Conservation (phyloP, 2,113 vertebrate species). For the Phasianus colchicus region DNA sequence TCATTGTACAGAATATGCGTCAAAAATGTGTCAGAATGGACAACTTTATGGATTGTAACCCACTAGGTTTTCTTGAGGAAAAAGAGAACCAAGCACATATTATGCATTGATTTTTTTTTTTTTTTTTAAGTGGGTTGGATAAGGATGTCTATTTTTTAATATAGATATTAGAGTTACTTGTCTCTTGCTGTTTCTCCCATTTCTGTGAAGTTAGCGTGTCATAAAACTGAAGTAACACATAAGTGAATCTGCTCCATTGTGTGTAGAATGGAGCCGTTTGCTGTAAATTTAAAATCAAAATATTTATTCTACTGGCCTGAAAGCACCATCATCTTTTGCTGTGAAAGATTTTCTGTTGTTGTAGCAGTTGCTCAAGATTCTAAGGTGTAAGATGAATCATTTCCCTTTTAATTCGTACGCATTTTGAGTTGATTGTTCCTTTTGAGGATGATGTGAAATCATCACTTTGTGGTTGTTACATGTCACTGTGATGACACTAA, state of each 20-base stretch:
- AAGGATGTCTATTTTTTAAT: neutral
- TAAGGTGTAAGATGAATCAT: neutral
- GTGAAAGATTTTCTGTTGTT: neutral
- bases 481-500: neutral
- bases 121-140: neutral
- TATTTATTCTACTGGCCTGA: neutral
- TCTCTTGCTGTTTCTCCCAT: neutral
- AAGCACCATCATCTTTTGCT: too few relatives aligned
- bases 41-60: neutral
- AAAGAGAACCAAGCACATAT: too few relatives aligned
- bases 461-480: neutral
- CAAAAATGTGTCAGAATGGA: neutral
- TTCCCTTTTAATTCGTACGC: neutral
- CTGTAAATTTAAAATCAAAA: conserved; percentile 30
- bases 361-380: neutral
- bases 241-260: neutral
- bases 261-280: neutral
- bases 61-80: neutral
- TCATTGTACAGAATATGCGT: neutral
- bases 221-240: neutral
- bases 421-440: neutral
- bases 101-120: rapidly evolving
- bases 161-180: neutral
- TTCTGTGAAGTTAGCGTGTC: neutral
- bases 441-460: neutral